Evolutionary conservation across 2,113 vertebrate species (phyloP), one percentile per base, ranked within the genome.

Genomic region (Corythaeola cristata): DNA sequence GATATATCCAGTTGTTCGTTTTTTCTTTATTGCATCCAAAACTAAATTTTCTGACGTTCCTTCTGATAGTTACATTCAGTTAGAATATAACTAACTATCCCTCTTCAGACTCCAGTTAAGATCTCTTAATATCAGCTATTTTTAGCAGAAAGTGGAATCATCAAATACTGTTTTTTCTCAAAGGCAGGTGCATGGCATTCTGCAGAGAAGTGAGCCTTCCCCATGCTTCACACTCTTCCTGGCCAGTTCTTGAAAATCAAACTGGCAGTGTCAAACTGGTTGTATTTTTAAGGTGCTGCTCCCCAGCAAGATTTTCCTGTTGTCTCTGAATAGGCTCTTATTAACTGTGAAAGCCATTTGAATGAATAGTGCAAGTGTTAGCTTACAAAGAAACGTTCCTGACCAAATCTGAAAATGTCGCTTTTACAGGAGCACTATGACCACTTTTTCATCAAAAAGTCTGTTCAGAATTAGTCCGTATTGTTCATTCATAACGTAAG

Each of bases 291-390:
- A 87, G 74, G 41, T 21, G 19, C 58, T 32, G 18, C 73, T 92
- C 84, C 50, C 32, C n/a, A n/a, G 10, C 64, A 90, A 56, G 88
- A 94, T 89, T 93, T 88, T 91, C 17, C 7, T 71, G 35, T 88
- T 95, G 52, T 66, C 41, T 92, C 55, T 92, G 71, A 89, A 95
- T 87, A 81, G 66, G 50, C 76, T 87, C 90, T 71, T 85, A 88
- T 94, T 85, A 85, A 83, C 41, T 83, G 47, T 67, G 60, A 94
- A 95, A 85, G 50, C 62, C 50, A 78, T 85, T 71, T 55, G 35
- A 92, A 82, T 94, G 83, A 93, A 72, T 96, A 92, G 95, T 49
- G 19, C 81, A 88, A 95, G 74, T 74, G 47, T 78, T 95, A 84
- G 44, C 83, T 93, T 95, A 66, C 83, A 89, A 88, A 88, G 69